Conservation (phyloP, 2,888 invertebrate species). For the Cyclophora punctaria region DNA sequence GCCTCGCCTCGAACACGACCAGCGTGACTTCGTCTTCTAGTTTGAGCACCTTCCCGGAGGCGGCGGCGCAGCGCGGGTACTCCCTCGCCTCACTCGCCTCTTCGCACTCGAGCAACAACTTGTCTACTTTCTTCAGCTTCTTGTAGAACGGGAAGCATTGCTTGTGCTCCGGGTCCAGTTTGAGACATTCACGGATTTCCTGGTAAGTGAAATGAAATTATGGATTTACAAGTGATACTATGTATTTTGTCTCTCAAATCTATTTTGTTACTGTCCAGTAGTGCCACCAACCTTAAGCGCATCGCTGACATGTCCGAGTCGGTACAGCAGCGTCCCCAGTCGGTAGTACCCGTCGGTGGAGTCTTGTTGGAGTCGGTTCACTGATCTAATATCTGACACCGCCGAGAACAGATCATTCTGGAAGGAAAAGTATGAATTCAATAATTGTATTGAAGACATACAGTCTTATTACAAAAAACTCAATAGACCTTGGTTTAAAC, state of each 20-base stretch:
- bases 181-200: slow-evolving; percentile 97
- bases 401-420: slow-evolving; percentile 88
- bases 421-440: not conserved
- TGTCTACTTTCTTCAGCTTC: slow-evolving; percentile 94
- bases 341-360: slow-evolving; percentile 91
- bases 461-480: too few species aligned
- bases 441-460: too few species aligned
- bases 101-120: slow-evolving; percentile 81
- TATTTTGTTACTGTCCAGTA: not conserved
- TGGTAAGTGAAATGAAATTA: slow-evolving; percentile 14
- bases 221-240: not conserved
- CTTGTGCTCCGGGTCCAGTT: slow-evolving; percentile 97
- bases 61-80: slow-evolving; percentile 79
- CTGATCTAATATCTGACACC: slow-evolving; percentile 91
- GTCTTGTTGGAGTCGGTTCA: slow-evolving; percentile 93
- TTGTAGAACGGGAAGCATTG: slow-evolving; percentile 97
- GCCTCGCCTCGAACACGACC: slow-evolving; percentile 83
- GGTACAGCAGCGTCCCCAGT: slow-evolving; percentile 89
- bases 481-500: not conserved
- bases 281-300: slow-evolving; percentile 80
- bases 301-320: slow-evolving; percentile 93
- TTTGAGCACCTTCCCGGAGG: slow-evolving; percentile 79
- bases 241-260: not conserved
- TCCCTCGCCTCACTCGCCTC: slow-evolving; percentile 76
- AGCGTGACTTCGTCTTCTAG: slow-evolving; percentile 81